Evolutionary conservation across 1,140 invertebrate genomes (phyloP).

Genomic region (Berghia stephanieae): DNA sequence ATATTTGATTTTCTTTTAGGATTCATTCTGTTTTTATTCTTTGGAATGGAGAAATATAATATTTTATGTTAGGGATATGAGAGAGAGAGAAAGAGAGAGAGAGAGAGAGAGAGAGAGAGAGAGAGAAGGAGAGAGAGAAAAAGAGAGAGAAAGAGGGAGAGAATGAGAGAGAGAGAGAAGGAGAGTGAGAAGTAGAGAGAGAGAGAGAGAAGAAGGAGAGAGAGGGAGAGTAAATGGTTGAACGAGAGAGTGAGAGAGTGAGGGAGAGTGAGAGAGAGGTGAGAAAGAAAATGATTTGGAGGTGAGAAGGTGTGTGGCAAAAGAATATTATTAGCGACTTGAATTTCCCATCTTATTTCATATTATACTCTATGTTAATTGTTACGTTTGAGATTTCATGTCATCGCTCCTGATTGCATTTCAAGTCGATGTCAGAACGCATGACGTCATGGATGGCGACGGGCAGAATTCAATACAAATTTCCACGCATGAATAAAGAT

Average conservation of each 20-base stretch:
- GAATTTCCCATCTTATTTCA: no score
- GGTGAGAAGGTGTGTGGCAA: neutral
- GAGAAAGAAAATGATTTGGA: neutral
- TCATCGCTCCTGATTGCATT: no score
- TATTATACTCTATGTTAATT: no score
- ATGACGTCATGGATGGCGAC: no score
- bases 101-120: slow-evolving; percentile 11
- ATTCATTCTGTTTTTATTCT: no score
- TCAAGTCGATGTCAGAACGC: no score
- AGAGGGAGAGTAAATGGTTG: neutral
- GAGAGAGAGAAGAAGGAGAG: slow-evolving; percentile 13
- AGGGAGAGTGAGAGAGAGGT: slow-evolving; percentile 12
- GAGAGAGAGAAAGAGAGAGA: slow-evolving; percentile 26
- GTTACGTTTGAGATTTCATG: neutral
- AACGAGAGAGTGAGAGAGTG: slow-evolving; percentile 12
- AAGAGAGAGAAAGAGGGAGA: neutral
- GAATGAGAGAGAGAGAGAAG: slow-evolving; percentile 15
- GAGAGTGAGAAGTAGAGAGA: slow-evolving; percentile 13
- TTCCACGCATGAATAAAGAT: neutral
- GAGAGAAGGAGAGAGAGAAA: neutral
- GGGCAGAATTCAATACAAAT: neutral
- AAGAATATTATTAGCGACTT: no score
- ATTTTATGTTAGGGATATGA: no score
- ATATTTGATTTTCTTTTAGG: no score
- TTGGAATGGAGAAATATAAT: no score